Evolutionary conservation across 2,888 invertebrate species (phyloP), one percentile per base, ranked within the genome.

Genomic region (Cylloceria caligata): DNA sequence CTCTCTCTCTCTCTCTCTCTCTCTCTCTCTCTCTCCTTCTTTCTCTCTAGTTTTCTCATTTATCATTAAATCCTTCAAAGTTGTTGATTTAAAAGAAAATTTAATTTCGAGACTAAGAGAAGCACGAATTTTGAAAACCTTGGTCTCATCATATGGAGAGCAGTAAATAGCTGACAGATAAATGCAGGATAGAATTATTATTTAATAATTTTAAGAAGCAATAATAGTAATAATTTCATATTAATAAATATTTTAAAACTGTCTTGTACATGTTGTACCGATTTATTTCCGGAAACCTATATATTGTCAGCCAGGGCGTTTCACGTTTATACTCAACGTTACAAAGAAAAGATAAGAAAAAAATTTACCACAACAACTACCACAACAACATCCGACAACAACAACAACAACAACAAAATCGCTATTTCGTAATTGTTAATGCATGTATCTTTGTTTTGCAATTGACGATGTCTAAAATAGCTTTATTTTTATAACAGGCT

Each of bases 161-260:
- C 89, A 89, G 90, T 87, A 85, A 90, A 89, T 86, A 84, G 87
- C 84, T 80, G 80, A 85, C 83, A 80, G 79, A 82, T 83, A 81
- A 85, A 83, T 83, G 83, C 83, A 84, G 84, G 83, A 87, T 89
- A 89, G 88, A 87, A 87, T 89, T 88, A 91, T 91, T 91, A 90
- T 91, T 91, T 91, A 89, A 89, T 90, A 89, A 89, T 88, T 90
- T 90, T 91, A 91, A 90, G 89, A 86, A 91, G 90, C 91, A 90
- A 91, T 91, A 91, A 91, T 91, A 91, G 88, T 88, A 90, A 91
- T 90, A 91, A 90, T 90, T 91, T 91, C 91, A 84, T 91, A 91
- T 90, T 91, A 91, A 91, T 91, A 91, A 91, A 91, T 91, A 90
- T 91, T 90, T 91, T 90, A 88, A 91, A 91, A 87, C 85, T 88